Conservation (phyloP, 2,113 vertebrate species). For the Xyrauchen texanus region DNA sequence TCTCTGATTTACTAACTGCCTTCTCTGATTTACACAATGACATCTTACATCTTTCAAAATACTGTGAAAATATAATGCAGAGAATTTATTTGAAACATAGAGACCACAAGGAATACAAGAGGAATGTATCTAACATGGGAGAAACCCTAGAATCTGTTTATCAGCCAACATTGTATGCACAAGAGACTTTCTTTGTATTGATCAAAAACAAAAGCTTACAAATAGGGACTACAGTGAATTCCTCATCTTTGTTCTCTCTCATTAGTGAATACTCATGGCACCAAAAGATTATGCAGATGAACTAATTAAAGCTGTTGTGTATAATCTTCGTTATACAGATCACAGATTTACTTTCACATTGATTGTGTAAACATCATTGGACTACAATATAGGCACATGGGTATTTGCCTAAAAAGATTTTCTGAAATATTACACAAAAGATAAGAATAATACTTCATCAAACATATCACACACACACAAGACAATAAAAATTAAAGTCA, state of each 20-base stretch:
- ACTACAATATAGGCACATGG: neutral
- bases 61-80: neutral
- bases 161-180: neutral
- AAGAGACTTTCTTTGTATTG: constrained; percentile 6
- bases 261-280: neutral
- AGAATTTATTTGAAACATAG: neutral
- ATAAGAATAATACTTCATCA: constrained; percentile 1
- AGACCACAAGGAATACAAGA: neutral
- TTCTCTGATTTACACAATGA: too few relatives aligned
- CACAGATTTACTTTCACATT: neutral
- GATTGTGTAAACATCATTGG: neutral
- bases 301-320: neutral
- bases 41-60: too few relatives aligned
- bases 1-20: too few relatives aligned
- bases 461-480: constrained; percentile 12
- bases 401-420: neutral
- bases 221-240: neutral
- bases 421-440: neutral
- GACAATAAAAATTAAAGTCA: constrained; percentile 7
- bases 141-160: constrained; percentile 1
- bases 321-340: too few relatives aligned
- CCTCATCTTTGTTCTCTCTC: neutral
- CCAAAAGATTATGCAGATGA: neutral
- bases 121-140: neutral
- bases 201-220: constrained; percentile 7